phyloP scores from a whole-genome alignment of 2,113 vertebrate genomes.

The Origma solitaria region DNA sequence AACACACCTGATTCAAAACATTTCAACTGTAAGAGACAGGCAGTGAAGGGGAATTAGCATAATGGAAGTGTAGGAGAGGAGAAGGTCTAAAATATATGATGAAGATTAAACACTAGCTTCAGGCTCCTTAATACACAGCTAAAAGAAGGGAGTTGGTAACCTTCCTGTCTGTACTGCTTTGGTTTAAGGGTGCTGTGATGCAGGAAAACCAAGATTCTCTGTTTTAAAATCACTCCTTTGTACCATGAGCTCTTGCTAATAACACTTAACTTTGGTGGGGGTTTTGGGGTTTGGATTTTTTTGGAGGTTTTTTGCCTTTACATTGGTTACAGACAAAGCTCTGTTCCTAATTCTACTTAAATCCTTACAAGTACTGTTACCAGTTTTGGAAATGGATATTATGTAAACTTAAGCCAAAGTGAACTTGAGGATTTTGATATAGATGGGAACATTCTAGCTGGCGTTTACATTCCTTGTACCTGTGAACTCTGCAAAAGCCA shows the following conservation, averaged over 20 bases:
- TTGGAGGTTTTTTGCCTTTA: not conserved
- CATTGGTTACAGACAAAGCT: not conserved
- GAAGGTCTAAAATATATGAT: not conserved
- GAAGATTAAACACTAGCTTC: not conserved
- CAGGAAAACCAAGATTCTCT: not conserved
- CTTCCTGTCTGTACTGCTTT: not conserved
- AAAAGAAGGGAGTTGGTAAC: not conserved
- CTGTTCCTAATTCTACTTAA: not conserved
- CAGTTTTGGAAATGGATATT: not conserved
- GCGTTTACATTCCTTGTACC: not conserved
- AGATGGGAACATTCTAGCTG: not conserved
- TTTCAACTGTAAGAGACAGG: not conserved
- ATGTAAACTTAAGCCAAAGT: not conserved
- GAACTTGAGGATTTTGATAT: not conserved
- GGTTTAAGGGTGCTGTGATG: not conserved
- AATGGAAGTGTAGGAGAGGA: not conserved
- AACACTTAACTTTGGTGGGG: not conserved
- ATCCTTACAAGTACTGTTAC: not conserved
- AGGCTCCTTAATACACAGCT: not conserved
- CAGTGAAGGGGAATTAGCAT: not conserved
- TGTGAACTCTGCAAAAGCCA: not conserved
- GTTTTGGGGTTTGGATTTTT: not conserved
- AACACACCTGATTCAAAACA: not conserved
- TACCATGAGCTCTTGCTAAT: not conserved
- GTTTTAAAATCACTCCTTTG: not conserved